Base-by-base conservation (phyloP, 2,113 vertebrate species). In the Lipophrys pholis region DNA sequence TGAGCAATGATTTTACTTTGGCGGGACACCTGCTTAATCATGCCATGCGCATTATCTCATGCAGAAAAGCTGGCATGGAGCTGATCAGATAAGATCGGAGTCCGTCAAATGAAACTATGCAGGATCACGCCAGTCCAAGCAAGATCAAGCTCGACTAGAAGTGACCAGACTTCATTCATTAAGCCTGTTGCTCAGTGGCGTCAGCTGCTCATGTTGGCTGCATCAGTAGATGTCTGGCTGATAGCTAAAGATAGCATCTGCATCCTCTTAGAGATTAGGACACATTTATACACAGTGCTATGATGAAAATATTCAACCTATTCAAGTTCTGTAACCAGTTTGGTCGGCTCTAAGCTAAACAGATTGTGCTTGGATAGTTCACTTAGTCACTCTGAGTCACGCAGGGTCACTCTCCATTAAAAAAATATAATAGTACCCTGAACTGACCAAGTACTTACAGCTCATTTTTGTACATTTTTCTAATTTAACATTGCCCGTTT, bases 71-170 rank as follows among this genome's bases (percentile, higher is more conserved):
- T 39, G 57, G 60, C 39, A n/a, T 17, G 40, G 4, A 43, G 3
- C 39, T 11, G 51, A 69, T 73, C 35, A 73, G 52, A 79, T 75
- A 6, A 48, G n/a, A 52, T 67, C 56, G 62, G 11, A 67, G 61
- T 62, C 36, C 14, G 16, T 68, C 61, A 59, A 12, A 67, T 16
- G 11, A 50, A 55, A 30, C 21, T 17, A 57, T 50, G 40, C 11
- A 16, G 41, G 17, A 54, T 54, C 62, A 68, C 30, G 40, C 43
- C 52, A 50, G 39, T 50, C 8, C 14, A 58, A 49, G 66, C 2
- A 1, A 48, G n/a, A 60, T 71, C 1, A 41, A 59, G 58, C 52
- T 51, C 57, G 17, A 56, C 36, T 1, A 21, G 30, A 58, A 52
- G 5, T 46, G 7, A 68, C 1, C 10, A 39, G 64, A 3, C 38